Base-by-base conservation (phyloP, 2,888 invertebrate genomes). In the Drosophila putrida region DNA sequence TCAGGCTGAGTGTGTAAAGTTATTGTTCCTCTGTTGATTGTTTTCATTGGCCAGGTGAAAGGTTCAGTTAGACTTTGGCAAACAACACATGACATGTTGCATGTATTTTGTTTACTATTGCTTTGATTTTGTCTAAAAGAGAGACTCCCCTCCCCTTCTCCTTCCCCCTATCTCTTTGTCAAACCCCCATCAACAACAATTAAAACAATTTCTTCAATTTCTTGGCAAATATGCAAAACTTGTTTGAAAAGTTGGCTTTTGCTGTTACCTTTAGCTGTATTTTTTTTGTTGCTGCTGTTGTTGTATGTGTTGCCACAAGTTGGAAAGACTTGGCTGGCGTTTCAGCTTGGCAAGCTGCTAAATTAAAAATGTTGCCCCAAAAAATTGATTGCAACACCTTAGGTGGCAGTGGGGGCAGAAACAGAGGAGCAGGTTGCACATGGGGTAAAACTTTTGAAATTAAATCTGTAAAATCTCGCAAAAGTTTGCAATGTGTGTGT, bases 161-260 rank as follows among this genome's bases (percentile, higher is more conserved):
- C 27, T 41, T 1, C 1, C 4, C 9, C n/a, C 20, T 4, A 0
- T 4, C 31, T 28, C 0, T 6, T 6, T 15, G 35, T 20, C 11
- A 10, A 13, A 13, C n/a, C 13, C 3, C n/a, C 27, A 33, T 43
- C 66, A 61, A 55, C 74, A 78, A 75, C 83, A 83, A 83, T 83
- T 83, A 88, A 88, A 88, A 78, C 72, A 86, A 88, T 80, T 83
- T 86, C 80, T 64, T 72, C 51, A 78, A 78, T 78, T 68, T 77
- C 47, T 50, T 65, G 62, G 66, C 75, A 85, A 88, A 85, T 82
- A 79, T 88, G 71, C 65, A 67, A 71, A 82, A 82, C 78, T 44
- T 87, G 80, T 36, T 55, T 36, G 44, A 46, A 35, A 46, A 57
- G 35, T 46, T 55, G 10, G 43, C 31, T 46, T 25, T 55, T 33